Base-by-base conservation (phyloP, 2,113 vertebrate species). In the Cephalopholis sonnerati region DNA sequence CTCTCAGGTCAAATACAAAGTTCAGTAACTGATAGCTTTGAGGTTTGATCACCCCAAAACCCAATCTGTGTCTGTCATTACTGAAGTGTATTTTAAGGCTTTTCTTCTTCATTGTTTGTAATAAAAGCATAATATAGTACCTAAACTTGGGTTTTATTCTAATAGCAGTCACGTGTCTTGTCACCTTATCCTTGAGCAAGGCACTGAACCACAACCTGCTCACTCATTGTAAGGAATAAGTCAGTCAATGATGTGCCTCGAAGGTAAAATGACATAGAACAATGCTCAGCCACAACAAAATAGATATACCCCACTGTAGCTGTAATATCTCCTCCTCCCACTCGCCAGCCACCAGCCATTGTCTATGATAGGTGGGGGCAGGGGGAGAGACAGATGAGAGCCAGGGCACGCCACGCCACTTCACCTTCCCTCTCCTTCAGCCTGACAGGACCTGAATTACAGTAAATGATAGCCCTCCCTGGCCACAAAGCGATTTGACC, bases 341-440 rank as follows among this genome's bases (percentile, higher is more conserved):
- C 86, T 65, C 82, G 64, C 51, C 75, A 79, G 65, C 57, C 55
- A 78, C 57, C 79, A 77, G 74, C 85, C 77, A 77, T 76, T 87
- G 86, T 82, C 88, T 95, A 85, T 94, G 94, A 94, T 87, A 91
- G 91, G 91, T 88, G 89, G 89, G 90, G 67, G 48, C 29, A 39
- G 90, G 88, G 90, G 92, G 91, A 4, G 81, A 96, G 96, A 97
- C 82, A 90, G 93, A 96, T 96, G 96, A 96, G 93, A 77, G 77
- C 65, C 85, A 70, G 91, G 83, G 76, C 81, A 85, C 91, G 83
- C 94, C 94, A 91, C 90, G 85, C 95, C 96, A 96, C 96, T 96
- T 96, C 96, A 96, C 96, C 96, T 97, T 95, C 95, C 95, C 93
- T 97, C 96, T 96, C 96, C 95, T 97, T 96, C 95, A 96, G 93